Base-by-base conservation (phyloP, 2,797 vertebrate species). In the Megalops cyprinoides region DNA sequence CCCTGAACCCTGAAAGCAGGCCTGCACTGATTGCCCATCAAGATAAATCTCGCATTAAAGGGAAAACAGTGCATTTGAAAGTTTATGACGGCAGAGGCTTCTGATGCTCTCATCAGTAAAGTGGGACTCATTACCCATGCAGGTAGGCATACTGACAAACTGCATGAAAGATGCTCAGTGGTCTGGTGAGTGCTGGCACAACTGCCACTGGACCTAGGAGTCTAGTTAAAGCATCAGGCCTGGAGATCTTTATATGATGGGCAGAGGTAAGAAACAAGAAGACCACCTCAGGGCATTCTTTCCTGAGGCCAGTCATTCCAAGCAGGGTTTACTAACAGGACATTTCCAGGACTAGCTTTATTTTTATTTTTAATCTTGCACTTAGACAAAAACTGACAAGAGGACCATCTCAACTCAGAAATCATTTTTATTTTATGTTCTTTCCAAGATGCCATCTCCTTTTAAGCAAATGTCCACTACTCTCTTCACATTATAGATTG, bases 1-100 rank as follows among this genome's bases (percentile, higher is more conserved):
- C 48, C 44, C 14, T 67, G 77, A 74, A 65, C 67, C 77, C 77
- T 65, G 39, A 82, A 79, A 79, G 28, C 56, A 79, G 77, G 77
- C 42, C 58, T n/a, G n/a, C n/a, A 76, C 20, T 31, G 71, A 65
- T 56, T 79, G 71, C 56, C 78, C 81, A 82, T 79, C 69, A 79
- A 79, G 42, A 79, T 25, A 62, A 75, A 74, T 42, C 69, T 51
- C n/a, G 34, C 73, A 74, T 82, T 74, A 79, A 75, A 79, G 14
- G 67, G 18, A 75, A 75, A 62, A 81, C 18, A 69, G 58, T 48
- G 77, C 60, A 49, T 49, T 49, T 76, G 12, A 76, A 77, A 71
- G 58, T 77, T 77, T 81, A 65, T 71, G 56, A 28, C 55, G 58
- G 80, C n/a, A 77, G 60, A 20, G 25, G n/a, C 53, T 76, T 42